These are phyloP conservation scores for Drosophila pseudotalamancana DNA, from an alignment of 2,888 invertebrate species.

Conservation along the genomic window DNA sequence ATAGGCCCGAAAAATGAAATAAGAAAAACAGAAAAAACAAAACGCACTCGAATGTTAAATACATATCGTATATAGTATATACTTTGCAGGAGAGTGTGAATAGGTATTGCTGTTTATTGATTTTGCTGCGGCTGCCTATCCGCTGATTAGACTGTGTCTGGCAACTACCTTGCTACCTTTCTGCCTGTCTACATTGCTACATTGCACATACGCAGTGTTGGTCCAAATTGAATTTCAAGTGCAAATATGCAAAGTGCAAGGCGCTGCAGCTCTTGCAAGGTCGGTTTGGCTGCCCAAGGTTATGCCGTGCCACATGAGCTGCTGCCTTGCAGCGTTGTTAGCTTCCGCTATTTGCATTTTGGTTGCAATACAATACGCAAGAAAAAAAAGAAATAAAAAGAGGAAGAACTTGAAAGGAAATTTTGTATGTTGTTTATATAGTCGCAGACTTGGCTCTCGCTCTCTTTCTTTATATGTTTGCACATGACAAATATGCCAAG, in stretches of 20 bases:
- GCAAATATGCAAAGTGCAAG: conserved; percentile 29
- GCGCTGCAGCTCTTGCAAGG: conserved; percentile 37
- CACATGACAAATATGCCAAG: conserved; percentile 65
- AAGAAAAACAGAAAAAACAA: conserved; percentile 10
- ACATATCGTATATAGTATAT: neutral
- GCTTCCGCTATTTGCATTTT: conserved; percentile 74
- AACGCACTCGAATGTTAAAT: conserved; percentile 39
- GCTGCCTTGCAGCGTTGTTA: conserved; percentile 24
- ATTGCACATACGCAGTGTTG: conserved; percentile 67
- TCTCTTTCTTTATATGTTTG: conserved; percentile 54
- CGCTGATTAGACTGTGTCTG: conserved; percentile 34
- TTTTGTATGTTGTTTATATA: conserved; percentile 64
- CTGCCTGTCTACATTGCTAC: conserved; percentile 50
- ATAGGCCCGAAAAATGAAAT: conserved; percentile 19
- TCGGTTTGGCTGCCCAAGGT: conserved; percentile 35
- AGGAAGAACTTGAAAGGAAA: conserved; percentile 61
- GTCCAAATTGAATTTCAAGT: conserved; percentile 65
- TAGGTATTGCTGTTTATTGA: conserved; percentile 46
- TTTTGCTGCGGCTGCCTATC: conserved; percentile 31
- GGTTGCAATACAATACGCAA: conserved; percentile 61
- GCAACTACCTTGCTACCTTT: neutral
- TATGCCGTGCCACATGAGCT: conserved; percentile 15
- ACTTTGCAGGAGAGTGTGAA: conserved; percentile 12
- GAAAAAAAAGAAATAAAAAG: conserved; percentile 23
- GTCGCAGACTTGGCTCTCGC: conserved; percentile 20